Percentiles rank a stretch among this genome's conserved stretches.
Evolutionary conservation across 2,888 invertebrate genomes (phyloP).

Genomic region (Trimorus sp.): DNA sequence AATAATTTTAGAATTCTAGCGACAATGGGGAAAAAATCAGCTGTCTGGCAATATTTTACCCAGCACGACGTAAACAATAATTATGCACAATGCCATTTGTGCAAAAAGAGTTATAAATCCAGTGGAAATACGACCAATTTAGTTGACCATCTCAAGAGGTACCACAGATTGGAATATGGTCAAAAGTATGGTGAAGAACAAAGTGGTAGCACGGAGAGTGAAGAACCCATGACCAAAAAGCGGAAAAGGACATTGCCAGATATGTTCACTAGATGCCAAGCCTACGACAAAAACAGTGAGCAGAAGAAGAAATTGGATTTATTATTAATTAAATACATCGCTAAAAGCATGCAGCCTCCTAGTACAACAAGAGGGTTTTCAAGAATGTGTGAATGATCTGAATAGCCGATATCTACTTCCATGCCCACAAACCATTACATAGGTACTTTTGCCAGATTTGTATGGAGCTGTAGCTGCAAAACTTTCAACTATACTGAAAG

Average conservation of each 20-base stretch:
- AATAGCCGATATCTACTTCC: constrained; percentile 21
- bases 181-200: neutral
- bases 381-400: constrained; percentile 3
- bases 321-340: constrained; percentile 17
- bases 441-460: neutral
- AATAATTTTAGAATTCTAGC: neutral
- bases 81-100: constrained; percentile 7
- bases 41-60: constrained; percentile 1
- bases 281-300: constrained; percentile 7
- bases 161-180: constrained; percentile 5
- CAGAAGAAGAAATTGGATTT: constrained; percentile 15
- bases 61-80: constrained; percentile 6
- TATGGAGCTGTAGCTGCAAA: neutral
- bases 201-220: neutral
- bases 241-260: constrained; percentile 1
- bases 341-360: constrained; percentile 9
- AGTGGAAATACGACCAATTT: constrained; percentile 15
- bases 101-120: constrained; percentile 6
- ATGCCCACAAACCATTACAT: constrained; percentile 1
- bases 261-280: constrained; percentile 10
- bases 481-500: neutral
- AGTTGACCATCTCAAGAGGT: constrained; percentile 13
- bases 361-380: constrained; percentile 15
- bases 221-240: neutral
- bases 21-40: constrained; percentile 6